Evolutionary conservation across 2,113 vertebrate species (phyloP), one percentile per base, ranked within the genome.

Genomic region (Mola mola): DNA sequence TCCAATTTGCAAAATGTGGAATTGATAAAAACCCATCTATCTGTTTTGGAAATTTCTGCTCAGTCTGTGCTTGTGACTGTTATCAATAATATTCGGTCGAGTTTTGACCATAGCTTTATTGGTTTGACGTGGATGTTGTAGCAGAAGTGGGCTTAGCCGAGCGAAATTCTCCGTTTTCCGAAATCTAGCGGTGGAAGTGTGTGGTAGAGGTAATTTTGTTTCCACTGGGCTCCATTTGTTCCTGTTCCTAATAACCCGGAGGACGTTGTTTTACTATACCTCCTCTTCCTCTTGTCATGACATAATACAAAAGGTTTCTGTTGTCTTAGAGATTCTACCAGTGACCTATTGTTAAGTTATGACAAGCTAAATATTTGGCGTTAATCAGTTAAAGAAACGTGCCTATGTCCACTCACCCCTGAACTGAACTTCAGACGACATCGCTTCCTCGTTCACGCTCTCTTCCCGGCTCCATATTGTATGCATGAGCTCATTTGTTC

Each of bases 21-120:
- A 69, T 49, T 61, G 78, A 79, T 84, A 56, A 81, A 52, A 72
- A 71, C 61, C 56, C 9, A 5, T 29, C 22, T 68, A 53, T 79
- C 62, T 83, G 83, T 87, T 85, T 81, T 83, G 80, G 80, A 86
- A 83, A 84, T 82, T 36, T 72, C 38, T 64, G 74, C 51, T 20
- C 20, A 13, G 75, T 68, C 21, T 43, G 52, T 29, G 47, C 37
- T 64, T 5, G 16, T 25, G 65, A 58, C 51, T 88, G 85, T 88
- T 89, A 75, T 82, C 69, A 84, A 84, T 86, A 76, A 81, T 75
- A 53, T 41, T 66, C 42, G 24, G 24, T 34, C 21, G 33, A 57
- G 70, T 72, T 68, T 62, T 68, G 75, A 26, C 52, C 66, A 41
- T 19, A 41, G 68, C 67, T 67, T 76, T 79, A 77, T 87, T 82